Percentiles rank a stretch among this genome's conserved stretches.
Evolutionary conservation across 2,797 vertebrate species (phyloP).

Genomic region (Bufotes viridis): DNA sequence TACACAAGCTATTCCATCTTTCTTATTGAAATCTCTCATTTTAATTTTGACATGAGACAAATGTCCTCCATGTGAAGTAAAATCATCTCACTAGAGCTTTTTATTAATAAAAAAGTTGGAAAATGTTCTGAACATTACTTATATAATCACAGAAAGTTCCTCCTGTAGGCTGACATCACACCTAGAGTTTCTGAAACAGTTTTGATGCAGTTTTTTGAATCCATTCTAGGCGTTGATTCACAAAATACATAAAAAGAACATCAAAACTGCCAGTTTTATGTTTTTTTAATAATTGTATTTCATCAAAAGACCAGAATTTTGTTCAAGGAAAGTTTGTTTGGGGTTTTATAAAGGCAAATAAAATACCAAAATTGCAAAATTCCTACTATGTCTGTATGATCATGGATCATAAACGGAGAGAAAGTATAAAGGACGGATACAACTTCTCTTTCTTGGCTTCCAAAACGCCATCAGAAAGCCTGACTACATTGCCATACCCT

Average conservation of each 20-base stretch:
- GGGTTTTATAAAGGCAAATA: too few species aligned
- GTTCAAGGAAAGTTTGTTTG: too few species aligned
- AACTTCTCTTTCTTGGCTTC: too few species aligned
- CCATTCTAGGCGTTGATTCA: neutral
- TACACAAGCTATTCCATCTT: constrained; percentile 52
- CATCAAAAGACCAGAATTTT: too few species aligned
- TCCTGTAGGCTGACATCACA: neutral
- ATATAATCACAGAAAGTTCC: neutral
- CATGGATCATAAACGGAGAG: neutral
- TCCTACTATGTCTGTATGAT: too few species aligned
- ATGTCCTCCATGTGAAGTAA: constrained; percentile 49
- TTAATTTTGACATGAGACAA: constrained; percentile 57
- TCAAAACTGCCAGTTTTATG: neutral
- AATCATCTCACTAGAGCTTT: constrained; percentile 31
- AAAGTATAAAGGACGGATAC: too few species aligned
- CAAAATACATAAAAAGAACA: neutral
- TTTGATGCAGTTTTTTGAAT: neutral
- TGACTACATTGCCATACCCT: too few species aligned
- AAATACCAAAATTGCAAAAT: too few species aligned
- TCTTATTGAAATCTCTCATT: constrained; percentile 60
- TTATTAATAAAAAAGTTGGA: constrained; percentile 34
- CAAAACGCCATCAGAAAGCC: too few species aligned
- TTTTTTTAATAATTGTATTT: too few species aligned
- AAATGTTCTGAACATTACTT: constrained; percentile 16
- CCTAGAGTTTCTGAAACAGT: neutral